Evolutionary conservation across 2,113 vertebrate species (phyloP), one percentile per base, ranked within the genome.

Genomic region (Lagopus muta): DNA sequence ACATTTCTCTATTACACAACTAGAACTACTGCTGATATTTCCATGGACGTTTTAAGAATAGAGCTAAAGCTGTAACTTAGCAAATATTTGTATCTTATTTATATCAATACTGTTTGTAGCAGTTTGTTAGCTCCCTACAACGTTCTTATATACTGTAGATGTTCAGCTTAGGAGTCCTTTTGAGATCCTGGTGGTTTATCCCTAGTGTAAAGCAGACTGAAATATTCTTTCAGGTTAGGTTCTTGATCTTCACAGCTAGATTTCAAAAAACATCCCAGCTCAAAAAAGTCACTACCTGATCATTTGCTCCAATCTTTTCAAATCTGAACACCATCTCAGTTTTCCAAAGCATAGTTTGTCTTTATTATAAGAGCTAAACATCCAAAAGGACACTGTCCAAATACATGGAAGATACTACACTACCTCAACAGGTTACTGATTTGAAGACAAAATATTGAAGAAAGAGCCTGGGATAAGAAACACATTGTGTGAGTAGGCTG

Each of bases 381-480:
- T 72, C 20, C n/a, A 45, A 80, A 47, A 64, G 86, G 42, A 12
- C 2, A 3, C 52, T 83, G 42, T 34, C 65, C 50, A 83, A 78
- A 89, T 54, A 89, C 2, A 83, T 82, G 7, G 42, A 32, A 95
- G 38, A 82, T 76, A 80, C 22, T 79, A 67, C n/a, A 54, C n/a
- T 64, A 24, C 43, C 43, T 38, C 76, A 60, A 54, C 27, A 73
- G 73, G n/a, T 67, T 67, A 73, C 32, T 82, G 61, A 65, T 90
- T 50, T 73, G 65, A 86, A 92, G 36, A 52, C 6, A 64, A 84
- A 90, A 69, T 48, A 75, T 6, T 84, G 13, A 34, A 80, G 15
- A 32, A 77, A 91, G 43, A 82, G 27, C 61, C 48, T 77, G 76
- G 69, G 61, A 83, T 84, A 94, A 94, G 36, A 50, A 70, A 90